phyloP scores from a whole-genome alignment of 2,888 invertebrate species.

The Hyppa rectilinea region DNA sequence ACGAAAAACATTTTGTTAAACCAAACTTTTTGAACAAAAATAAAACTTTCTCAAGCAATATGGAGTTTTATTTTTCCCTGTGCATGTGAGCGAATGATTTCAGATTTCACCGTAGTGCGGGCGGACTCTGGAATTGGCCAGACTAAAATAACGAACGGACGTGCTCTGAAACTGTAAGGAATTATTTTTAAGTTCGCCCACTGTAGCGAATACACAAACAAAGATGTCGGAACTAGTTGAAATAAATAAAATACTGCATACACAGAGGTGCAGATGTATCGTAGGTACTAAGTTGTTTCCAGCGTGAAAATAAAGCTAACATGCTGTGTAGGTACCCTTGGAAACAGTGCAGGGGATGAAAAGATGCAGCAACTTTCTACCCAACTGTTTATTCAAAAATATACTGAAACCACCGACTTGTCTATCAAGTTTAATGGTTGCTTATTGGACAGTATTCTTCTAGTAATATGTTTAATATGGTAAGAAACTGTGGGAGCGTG shows the following conservation, averaged over 20 bases:
- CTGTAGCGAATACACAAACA: slow-evolving; percentile 68
- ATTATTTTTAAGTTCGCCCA: slow-evolving; percentile 80
- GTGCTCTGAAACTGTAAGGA: slow-evolving; percentile 85
- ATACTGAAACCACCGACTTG: background rate
- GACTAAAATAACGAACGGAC: slow-evolving; percentile 86
- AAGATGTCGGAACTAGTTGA: slow-evolving; percentile 64
- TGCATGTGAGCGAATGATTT: slow-evolving; percentile 73
- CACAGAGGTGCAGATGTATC: slow-evolving; percentile 1
- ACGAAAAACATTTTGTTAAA: slow-evolving; percentile 39
- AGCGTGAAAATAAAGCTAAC: too few species aligned
- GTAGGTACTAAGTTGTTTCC: background rate
- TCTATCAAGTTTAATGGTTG: background rate
- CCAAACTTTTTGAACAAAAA: slow-evolving; percentile 53
- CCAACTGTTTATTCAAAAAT: background rate
- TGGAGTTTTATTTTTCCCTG: slow-evolving; percentile 68
- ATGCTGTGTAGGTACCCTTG: too few species aligned
- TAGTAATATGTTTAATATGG: too few species aligned
- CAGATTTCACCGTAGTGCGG: slow-evolving; percentile 76
- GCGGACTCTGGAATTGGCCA: slow-evolving; percentile 82
- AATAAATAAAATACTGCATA: slow-evolving; percentile 52
- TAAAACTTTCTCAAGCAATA: slow-evolving; percentile 61
- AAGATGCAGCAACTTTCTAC: background rate
- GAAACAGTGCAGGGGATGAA: too few species aligned
- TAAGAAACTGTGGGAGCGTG: background rate
- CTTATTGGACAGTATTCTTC: too few species aligned